Conservation (phyloP, 2,113 vertebrate species). For the Cochlearius cochlearius region DNA sequence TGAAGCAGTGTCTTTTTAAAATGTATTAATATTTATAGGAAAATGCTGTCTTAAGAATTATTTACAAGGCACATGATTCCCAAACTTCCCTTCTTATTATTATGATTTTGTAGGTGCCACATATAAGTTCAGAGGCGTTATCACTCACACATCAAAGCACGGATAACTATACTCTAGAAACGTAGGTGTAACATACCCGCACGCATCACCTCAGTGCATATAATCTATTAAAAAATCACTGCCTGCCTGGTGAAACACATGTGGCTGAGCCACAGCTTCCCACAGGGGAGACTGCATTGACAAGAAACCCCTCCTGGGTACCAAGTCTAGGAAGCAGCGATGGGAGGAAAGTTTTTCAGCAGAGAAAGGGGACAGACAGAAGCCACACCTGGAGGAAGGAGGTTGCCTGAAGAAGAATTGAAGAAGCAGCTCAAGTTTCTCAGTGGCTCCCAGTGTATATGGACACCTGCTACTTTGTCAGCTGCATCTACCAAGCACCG, state of each 20-base stretch:
- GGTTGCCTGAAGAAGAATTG: background rate
- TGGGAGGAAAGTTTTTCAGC: background rate
- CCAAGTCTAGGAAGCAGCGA: background rate
- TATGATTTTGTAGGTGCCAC: background rate
- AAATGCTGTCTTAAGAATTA: background rate
- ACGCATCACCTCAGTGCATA: background rate
- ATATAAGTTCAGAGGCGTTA: background rate
- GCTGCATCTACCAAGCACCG: background rate
- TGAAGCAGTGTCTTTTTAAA: background rate
- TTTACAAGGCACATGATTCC: background rate
- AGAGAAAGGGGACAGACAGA: background rate
- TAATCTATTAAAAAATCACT: background rate
- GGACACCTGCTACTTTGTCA: background rate
- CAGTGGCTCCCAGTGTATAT: accelerated
- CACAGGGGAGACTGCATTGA: background rate
- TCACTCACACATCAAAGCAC: background rate
- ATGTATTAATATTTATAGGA: background rate
- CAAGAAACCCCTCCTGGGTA: background rate
- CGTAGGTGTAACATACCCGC: background rate
- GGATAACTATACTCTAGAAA: background rate
- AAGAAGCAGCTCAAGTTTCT: background rate
- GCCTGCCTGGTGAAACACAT: background rate
- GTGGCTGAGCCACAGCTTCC: background rate
- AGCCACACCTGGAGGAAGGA: background rate
- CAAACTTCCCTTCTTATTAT: background rate